Evolutionary conservation across 2,113 vertebrate species (phyloP).

Genomic region (Rhea americana): DNA sequence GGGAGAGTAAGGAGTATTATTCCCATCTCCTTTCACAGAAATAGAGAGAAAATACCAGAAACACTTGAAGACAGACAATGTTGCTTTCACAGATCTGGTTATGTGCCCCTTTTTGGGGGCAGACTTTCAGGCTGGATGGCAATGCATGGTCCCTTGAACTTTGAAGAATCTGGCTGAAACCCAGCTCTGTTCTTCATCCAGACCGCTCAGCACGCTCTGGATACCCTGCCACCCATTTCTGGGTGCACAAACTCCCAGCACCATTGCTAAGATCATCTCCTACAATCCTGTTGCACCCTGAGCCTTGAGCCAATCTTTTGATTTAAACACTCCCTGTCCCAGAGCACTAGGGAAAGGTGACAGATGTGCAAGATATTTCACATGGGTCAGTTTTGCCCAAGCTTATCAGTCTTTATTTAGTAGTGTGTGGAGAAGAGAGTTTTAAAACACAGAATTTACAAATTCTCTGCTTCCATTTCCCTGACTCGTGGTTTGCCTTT

Average conservation of each 20-base stretch:
- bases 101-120: not conserved
- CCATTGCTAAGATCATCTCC: not conserved
- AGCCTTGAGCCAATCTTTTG: not conserved
- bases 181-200: not conserved
- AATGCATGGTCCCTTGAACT: not conserved
- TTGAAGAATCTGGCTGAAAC: not conserved
- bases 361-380: not conserved
- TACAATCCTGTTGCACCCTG: not conserved
- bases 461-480: not conserved
- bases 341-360: not conserved
- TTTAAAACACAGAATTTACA: not conserved
- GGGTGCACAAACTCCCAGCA: not conserved
- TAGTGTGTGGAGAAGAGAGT: not conserved
- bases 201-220: not conserved
- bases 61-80: not conserved
- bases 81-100: not conserved
- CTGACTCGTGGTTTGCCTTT: not conserved
- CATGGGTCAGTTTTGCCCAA: not conserved
- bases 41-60: not conserved
- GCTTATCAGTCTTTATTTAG: not conserved
- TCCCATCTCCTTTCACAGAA: not conserved
- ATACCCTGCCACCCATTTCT: not conserved
- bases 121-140: not conserved
- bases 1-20: constrained; percentile 25
- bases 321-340: not conserved